A percentile compares a stretch with the other conserved stretches of the same genome.
Evolutionary conservation across 2,797 vertebrate genomes (phyloP).

Genomic region (Ceryle rudis): DNA sequence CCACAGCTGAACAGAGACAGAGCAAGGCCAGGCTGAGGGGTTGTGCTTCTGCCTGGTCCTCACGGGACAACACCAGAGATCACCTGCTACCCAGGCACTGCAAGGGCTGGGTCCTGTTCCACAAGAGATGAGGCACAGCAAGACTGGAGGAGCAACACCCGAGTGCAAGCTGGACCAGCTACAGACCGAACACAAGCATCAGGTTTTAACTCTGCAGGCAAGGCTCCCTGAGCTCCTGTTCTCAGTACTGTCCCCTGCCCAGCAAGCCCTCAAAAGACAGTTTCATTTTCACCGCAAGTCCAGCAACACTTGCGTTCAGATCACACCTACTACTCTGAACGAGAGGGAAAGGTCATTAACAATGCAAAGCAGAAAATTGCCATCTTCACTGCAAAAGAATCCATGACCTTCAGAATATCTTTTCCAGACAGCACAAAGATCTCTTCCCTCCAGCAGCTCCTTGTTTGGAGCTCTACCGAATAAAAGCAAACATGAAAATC

Average conservation of each 20-base stretch:
- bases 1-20: not conserved
- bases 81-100: not conserved
- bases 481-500: conserved; percentile 43
- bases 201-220: not conserved
- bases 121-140: not conserved
- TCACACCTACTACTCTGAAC: not conserved
- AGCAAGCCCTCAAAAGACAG: not conserved
- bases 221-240: not conserved
- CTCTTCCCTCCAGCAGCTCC: conserved; percentile 25
- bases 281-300: not conserved
- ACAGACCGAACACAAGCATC: not conserved
- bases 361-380: not conserved
- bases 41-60: not conserved
- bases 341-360: not conserved
- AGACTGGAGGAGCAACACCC: not conserved
- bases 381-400: not conserved
- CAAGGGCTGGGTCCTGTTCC: not conserved
- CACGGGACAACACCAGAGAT: not conserved
- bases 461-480: conserved; percentile 44
- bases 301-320: not conserved
- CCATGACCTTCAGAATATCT: conserved; percentile 64
- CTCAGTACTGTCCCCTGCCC: not conserved
- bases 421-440: conserved; percentile 28
- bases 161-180: not conserved
- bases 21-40: not conserved